These are phyloP conservation scores for Catocala nupta DNA, from an alignment of 2,888 invertebrate species.

Conservation along the genomic window DNA sequence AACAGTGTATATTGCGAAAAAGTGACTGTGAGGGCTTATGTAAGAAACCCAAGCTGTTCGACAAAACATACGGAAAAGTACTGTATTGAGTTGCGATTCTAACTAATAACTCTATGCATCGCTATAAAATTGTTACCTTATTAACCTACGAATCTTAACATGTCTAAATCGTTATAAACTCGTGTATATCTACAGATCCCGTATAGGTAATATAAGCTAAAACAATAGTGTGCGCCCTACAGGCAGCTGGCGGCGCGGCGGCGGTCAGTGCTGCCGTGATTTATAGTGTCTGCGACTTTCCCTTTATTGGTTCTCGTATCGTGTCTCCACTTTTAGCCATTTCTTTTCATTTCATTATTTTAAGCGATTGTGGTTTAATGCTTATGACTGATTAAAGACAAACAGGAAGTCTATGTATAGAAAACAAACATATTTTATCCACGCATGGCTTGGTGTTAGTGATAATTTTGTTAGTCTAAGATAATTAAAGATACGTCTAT, in stretches of 20 bases:
- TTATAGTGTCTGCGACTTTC: conserved; percentile 68
- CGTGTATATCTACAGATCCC: background rate
- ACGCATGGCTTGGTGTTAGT: background rate
- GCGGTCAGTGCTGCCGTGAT: conserved; percentile 57
- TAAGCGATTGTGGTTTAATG: conserved; percentile 10
- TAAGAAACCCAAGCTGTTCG: too few relatives aligned
- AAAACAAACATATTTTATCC: background rate
- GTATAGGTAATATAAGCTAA: conserved; percentile 20
- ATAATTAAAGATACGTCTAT: too few relatives aligned
- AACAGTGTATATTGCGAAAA: too few relatives aligned
- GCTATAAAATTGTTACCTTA: too few relatives aligned
- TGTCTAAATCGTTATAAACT: too few relatives aligned
- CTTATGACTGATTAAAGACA: conserved; percentile 8
- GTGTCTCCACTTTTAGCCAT: conserved; percentile 48
- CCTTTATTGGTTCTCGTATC: conserved; percentile 56
- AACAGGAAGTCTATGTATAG: background rate
- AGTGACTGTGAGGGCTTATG: too few relatives aligned
- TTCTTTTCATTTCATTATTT: conserved; percentile 42
- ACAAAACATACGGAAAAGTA: too few relatives aligned
- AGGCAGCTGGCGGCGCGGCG: conserved; percentile 36
- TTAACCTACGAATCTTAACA: too few relatives aligned
- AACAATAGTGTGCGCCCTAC: conserved; percentile 37
- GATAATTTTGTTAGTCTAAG: background rate
- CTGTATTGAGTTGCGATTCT: too few relatives aligned
- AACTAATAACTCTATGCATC: too few relatives aligned